These are phyloP conservation scores for Kradibia gibbosae DNA, from an alignment of 1,140 invertebrate genomes.

Conservation along the genomic window DNA sequence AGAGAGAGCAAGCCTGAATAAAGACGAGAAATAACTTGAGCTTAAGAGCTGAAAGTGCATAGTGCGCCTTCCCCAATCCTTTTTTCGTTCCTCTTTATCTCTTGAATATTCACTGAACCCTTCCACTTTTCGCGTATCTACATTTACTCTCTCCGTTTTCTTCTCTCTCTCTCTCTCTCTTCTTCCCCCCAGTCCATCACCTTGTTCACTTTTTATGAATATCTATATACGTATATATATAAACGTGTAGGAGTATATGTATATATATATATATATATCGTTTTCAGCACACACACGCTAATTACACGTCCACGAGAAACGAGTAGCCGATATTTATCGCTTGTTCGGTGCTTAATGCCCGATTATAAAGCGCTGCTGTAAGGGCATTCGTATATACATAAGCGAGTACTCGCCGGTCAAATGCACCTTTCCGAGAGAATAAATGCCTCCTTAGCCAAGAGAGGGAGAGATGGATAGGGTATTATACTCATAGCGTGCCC, in stretches of 20 bases:
- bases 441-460: slow-evolving; percentile 27
- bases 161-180: neutral
- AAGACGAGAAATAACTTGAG: slow-evolving; percentile 1
- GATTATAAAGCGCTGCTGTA: slow-evolving; percentile 45
- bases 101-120: slow-evolving; percentile 28
- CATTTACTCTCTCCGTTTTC: neutral
- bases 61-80: slow-evolving; percentile 10
- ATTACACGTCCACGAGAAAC: slow-evolving; percentile 50
- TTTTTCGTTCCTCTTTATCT: slow-evolving; percentile 42
- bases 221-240: neutral
- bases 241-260: neutral
- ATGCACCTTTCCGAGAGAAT: slow-evolving; percentile 9
- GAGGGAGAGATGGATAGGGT: neutral
- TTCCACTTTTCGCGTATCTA: slow-evolving; percentile 2
- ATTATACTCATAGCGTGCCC: neutral
- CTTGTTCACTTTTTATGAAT: neutral
- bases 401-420: neutral
- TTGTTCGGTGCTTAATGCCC: slow-evolving; percentile 46
- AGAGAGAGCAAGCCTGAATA: neutral
- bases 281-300: slow-evolving; percentile 23
- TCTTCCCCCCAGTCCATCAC: neutral
- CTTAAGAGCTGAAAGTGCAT: neutral
- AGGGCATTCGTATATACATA: neutral
- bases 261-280: neutral
- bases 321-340: slow-evolving; percentile 48